A percentile compares a stretch with the other conserved stretches of the same genome.
These are phyloP conservation scores for Phortica okadai DNA, from an alignment of 2,888 invertebrate genomes.

Conservation along the genomic window DNA sequence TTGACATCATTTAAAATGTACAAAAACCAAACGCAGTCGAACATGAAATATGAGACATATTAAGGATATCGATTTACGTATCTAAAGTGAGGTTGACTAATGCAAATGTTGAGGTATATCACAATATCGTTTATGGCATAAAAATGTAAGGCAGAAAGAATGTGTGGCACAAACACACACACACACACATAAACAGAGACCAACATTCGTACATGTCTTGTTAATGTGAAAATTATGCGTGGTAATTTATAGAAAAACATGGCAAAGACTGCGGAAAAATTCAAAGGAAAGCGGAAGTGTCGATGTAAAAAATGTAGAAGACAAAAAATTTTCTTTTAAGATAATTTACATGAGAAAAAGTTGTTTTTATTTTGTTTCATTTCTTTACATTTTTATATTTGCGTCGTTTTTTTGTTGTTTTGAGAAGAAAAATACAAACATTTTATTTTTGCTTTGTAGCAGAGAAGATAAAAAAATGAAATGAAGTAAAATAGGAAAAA, in stretches of 20 bases:
- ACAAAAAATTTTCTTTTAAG: not conserved
- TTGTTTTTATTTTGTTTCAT: not conserved
- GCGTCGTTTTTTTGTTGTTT: not conserved
- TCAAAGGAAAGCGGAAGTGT: not conserved
- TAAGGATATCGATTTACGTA: constrained; percentile 15
- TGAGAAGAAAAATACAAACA: too few species aligned
- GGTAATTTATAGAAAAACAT: constrained; percentile 60
- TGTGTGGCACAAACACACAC: constrained; percentile 28
- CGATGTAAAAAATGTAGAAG: constrained; percentile 1
- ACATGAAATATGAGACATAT: constrained; percentile 1
- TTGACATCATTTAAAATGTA: constrained; percentile 20
- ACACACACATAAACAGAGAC: not conserved
- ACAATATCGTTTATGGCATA: too few species aligned
- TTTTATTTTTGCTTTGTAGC: too few species aligned
- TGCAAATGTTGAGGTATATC: not conserved
- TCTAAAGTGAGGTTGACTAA: not conserved
- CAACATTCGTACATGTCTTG: constrained; percentile 50
- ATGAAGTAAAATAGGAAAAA: not conserved
- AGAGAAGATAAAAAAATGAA: too few species aligned
- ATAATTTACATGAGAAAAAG: constrained; percentile 5
- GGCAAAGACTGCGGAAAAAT: not conserved
- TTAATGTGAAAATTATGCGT: constrained; percentile 71
- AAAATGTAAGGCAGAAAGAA: too few species aligned
- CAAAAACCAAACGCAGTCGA: constrained; percentile 7
- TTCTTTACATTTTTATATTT: constrained; percentile 7